Evolutionary conservation across 2,113 vertebrate genomes (phyloP).

Genomic region (Albula goreensis): DNA sequence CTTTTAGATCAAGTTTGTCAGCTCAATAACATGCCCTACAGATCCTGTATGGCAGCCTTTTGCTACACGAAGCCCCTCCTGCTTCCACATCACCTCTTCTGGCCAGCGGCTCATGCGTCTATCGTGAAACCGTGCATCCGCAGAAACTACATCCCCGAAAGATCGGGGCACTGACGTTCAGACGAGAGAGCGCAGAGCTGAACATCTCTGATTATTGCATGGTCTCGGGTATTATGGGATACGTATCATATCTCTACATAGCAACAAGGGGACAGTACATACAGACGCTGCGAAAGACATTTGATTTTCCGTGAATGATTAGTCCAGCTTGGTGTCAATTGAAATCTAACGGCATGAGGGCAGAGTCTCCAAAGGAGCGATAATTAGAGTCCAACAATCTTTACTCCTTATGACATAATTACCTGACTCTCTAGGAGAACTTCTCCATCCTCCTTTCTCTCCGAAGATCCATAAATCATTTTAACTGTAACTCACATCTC

Average conservation of each 20-base stretch:
- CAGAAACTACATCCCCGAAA: too few species aligned
- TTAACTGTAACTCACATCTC: not conserved
- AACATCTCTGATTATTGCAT: too few species aligned
- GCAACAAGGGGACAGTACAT: not conserved
- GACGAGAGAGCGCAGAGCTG: too few species aligned
- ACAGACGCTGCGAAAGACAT: not conserved
- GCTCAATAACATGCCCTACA: too few species aligned
- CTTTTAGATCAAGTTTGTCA: not conserved
- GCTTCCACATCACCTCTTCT: too few species aligned
- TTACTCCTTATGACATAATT: conserved; percentile 34
- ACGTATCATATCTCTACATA: not conserved
- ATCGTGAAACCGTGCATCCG: too few species aligned
- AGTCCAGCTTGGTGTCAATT: not conserved
- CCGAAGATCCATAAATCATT: conserved; percentile 24
- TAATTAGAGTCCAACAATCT: conserved; percentile 29
- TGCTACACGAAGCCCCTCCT: not conserved
- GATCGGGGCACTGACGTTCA: too few species aligned
- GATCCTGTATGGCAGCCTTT: not conserved
- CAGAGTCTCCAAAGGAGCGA: conserved; percentile 17
- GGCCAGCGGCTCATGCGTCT: too few species aligned
- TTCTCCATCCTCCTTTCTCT: conserved; percentile 16
- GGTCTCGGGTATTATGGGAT: not conserved
- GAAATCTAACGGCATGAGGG: not conserved
- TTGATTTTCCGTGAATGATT: not conserved
- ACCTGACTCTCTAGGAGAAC: conserved; percentile 18